Evolutionary conservation across 2,797 vertebrate species (phyloP).

Genomic region (Tachyglossus aculeatus): DNA sequence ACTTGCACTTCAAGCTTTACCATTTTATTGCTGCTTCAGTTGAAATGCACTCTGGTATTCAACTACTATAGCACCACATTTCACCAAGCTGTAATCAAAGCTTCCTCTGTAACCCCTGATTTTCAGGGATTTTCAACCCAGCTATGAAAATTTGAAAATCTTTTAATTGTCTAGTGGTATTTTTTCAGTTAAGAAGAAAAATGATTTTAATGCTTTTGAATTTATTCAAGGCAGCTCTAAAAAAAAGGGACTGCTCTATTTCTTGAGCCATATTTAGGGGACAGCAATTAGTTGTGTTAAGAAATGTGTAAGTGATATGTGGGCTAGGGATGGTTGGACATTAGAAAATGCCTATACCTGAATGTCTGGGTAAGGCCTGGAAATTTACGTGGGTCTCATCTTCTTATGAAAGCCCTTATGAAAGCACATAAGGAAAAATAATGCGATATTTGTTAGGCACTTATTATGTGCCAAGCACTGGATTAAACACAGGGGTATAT

Average conservation of each 20-base stretch:
- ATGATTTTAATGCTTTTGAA: not conserved
- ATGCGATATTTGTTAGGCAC: too few relatives aligned
- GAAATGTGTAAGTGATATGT: too few relatives aligned
- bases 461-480: too few relatives aligned
- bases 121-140: slow-evolving; percentile 14
- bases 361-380: too few relatives aligned
- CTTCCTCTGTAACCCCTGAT: not conserved
- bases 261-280: not conserved
- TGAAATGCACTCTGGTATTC: slow-evolving; percentile 37
- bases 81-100: slow-evolving; percentile 2
- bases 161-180: not conserved
- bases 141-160: slow-evolving; percentile 13
- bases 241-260: not conserved
- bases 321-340: too few relatives aligned
- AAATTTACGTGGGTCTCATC: too few relatives aligned
- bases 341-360: not conserved
- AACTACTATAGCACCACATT: slow-evolving; percentile 16
- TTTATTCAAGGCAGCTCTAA: not conserved
- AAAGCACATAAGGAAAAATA: too few relatives aligned
- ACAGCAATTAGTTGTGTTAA: not conserved
- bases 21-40: slow-evolving; percentile 24
- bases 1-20: slow-evolving; percentile 26
- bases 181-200: slow-evolving; percentile 9
- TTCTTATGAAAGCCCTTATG: too few relatives aligned
- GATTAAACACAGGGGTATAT: too few relatives aligned